phyloP scores from a whole-genome alignment of 2,113 vertebrate species.

The Acrocephalus kingi region DNA sequence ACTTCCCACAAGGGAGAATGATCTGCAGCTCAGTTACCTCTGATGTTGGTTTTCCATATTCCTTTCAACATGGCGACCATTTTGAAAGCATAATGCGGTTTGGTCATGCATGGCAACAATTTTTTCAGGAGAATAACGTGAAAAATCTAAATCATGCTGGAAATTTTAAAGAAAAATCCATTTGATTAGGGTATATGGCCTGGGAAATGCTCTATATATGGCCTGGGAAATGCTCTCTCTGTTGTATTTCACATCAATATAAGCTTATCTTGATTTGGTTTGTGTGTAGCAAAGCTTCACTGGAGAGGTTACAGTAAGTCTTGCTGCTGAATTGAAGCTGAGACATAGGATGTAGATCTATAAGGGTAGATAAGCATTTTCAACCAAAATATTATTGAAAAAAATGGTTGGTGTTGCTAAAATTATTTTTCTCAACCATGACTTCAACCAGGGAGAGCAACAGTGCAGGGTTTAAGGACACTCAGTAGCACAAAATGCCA shows the following conservation, averaged over 20 bases:
- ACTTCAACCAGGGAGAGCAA: not conserved
- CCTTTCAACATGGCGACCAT: not conserved
- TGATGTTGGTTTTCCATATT: not conserved
- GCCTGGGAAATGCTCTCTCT: not conserved
- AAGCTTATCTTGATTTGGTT: constrained; percentile 32
- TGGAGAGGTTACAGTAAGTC: not conserved
- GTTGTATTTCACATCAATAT: not conserved
- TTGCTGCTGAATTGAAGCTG: not conserved
- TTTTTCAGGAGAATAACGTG: not conserved
- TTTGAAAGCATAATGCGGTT: not conserved
- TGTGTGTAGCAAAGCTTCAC: not conserved
- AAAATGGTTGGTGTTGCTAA: not conserved
- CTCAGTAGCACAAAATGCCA: not conserved
- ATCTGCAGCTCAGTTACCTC: not conserved
- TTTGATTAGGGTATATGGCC: not conserved
- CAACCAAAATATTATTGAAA: not conserved
- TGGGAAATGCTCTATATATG: not conserved
- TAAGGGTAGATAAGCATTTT: not conserved
- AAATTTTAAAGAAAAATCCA: constrained; percentile 19
- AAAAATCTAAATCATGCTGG: not conserved
- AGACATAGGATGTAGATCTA: not conserved
- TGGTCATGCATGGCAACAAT: not conserved
- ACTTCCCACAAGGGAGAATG: not conserved
- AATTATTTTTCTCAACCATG: not conserved
- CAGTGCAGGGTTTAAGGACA: not conserved